Conservation (phyloP, 2,888 invertebrate genomes). For the Xestia xanthographa region DNA sequence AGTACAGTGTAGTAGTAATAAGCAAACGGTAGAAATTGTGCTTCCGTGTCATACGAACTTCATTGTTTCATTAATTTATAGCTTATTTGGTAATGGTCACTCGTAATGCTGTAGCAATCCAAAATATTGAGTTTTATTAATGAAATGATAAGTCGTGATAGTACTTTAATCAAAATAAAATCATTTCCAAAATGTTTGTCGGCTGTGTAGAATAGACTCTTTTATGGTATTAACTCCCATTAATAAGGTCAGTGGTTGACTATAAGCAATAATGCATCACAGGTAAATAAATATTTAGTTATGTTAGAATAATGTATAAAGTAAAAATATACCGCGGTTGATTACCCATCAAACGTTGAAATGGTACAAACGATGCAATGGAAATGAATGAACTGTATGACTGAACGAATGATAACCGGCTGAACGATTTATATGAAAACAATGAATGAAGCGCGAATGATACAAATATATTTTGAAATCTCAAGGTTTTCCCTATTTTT, state of each 20-base stretch:
- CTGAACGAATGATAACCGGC: slow-evolving; percentile 52
- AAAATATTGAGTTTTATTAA: slow-evolving; percentile 1
- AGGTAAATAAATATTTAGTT: slow-evolving; percentile 46
- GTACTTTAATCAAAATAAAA: slow-evolving; percentile 17
- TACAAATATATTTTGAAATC: slow-evolving; percentile 48
- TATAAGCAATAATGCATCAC: slow-evolving; percentile 63
- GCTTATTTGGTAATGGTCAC: not conserved
- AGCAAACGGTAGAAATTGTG: not conserved
- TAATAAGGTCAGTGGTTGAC: slow-evolving; percentile 43
- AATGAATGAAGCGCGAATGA: slow-evolving; percentile 32
- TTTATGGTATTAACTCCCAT: slow-evolving; percentile 35
- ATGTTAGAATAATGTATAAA: slow-evolving; percentile 42
- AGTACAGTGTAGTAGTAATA: slow-evolving; percentile 29
- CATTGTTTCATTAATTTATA: slow-evolving; percentile 10
- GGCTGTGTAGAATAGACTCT: slow-evolving; percentile 71
- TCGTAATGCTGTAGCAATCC: slow-evolving; percentile 2
- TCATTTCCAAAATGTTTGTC: slow-evolving; percentile 66
- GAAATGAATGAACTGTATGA: slow-evolving; percentile 41
- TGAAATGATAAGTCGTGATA: not conserved
- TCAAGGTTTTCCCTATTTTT: slow-evolving; percentile 33
- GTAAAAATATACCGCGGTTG: slow-evolving; percentile 36
- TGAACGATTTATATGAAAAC: slow-evolving; percentile 41
- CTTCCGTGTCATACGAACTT: not conserved
- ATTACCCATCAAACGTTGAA: slow-evolving; percentile 39
- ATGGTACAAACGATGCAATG: slow-evolving; percentile 62